These are phyloP conservation scores for Drosophila hydei DNA, from an alignment of 1,140 invertebrate species.

Conservation along the genomic window DNA sequence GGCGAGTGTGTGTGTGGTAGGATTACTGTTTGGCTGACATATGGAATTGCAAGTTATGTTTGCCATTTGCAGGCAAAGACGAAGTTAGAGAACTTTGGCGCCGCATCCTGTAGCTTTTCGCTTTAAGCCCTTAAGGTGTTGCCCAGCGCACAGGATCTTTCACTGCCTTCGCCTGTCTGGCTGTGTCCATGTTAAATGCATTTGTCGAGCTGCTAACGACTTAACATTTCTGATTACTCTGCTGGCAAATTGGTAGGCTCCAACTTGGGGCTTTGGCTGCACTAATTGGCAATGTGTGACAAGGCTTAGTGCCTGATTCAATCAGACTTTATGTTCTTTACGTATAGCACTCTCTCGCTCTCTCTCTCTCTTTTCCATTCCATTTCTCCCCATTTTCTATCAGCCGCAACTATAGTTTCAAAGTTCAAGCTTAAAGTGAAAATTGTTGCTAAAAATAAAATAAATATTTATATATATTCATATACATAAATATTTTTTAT, in stretches of 20 bases:
- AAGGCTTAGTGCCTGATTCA: slow-evolving; percentile 37
- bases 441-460: slow-evolving; percentile 1
- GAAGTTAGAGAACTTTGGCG: slow-evolving; percentile 50
- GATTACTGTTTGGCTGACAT: slow-evolving; percentile 59
- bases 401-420: not conserved
- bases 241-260: slow-evolving; percentile 49
- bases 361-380: not conserved
- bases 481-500: slow-evolving; percentile 1
- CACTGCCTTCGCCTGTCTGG: not conserved
- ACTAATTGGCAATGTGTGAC: slow-evolving; percentile 55
- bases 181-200: slow-evolving; percentile 34
- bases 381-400: not conserved
- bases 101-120: slow-evolving; percentile 51
- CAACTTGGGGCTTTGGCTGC: slow-evolving; percentile 25
- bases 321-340: slow-evolving; percentile 35
- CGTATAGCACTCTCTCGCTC: not conserved
- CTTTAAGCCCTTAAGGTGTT: slow-evolving; percentile 62
- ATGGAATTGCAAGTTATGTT: slow-evolving; percentile 70
- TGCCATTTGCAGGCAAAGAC: slow-evolving; percentile 34
- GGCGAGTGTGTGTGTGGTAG: slow-evolving; percentile 25
- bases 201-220: slow-evolving; percentile 48
- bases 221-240: slow-evolving; percentile 60
- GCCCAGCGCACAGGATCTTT: not conserved
- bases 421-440: not conserved
- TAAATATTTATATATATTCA: not conserved